phyloP scores from a whole-genome alignment of 2,888 invertebrate genomes.

The Dolichomitus sp. region DNA sequence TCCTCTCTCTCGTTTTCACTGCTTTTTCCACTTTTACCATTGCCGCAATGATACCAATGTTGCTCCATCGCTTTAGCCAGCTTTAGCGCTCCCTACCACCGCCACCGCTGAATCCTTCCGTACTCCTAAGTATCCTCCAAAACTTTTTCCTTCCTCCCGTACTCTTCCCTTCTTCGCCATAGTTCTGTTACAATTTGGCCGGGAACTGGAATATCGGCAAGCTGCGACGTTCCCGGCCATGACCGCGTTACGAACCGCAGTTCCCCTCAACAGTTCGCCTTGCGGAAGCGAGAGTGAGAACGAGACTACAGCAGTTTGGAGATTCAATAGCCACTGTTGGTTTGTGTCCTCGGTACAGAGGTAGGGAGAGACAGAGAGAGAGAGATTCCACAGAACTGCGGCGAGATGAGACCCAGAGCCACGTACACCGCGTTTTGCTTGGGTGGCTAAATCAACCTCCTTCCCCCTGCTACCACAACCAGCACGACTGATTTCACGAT shows the following conservation, averaged over 20 bases:
- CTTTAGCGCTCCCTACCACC: background rate
- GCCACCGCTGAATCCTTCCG: background rate
- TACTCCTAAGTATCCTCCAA: conserved; percentile 38
- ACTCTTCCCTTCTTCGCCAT: conserved; percentile 1
- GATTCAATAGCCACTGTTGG: conserved; percentile 12
- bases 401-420: conserved; percentile 1
- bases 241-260: conserved; percentile 66
- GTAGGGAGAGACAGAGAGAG: background rate
- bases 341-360: background rate
- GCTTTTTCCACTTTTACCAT: conserved; percentile 10
- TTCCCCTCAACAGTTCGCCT: conserved; percentile 29
- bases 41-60: conserved; percentile 5
- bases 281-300: conserved; percentile 8
- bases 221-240: conserved; percentile 65
- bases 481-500: conserved; percentile 32
- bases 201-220: conserved; percentile 32
- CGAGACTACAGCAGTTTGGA: conserved; percentile 29
- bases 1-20: background rate
- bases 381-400: conserved; percentile 13
- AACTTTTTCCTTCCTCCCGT: conserved; percentile 42
- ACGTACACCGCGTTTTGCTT: conserved; percentile 17
- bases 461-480: conserved; percentile 3
- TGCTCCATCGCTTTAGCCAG: background rate
- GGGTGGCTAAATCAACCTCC: background rate
- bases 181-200: conserved; percentile 47